A percentile compares a stretch with the other conserved stretches of the same genome.
Conservation (phyloP, 2,113 vertebrate species). For the Morone saxatilis region DNA sequence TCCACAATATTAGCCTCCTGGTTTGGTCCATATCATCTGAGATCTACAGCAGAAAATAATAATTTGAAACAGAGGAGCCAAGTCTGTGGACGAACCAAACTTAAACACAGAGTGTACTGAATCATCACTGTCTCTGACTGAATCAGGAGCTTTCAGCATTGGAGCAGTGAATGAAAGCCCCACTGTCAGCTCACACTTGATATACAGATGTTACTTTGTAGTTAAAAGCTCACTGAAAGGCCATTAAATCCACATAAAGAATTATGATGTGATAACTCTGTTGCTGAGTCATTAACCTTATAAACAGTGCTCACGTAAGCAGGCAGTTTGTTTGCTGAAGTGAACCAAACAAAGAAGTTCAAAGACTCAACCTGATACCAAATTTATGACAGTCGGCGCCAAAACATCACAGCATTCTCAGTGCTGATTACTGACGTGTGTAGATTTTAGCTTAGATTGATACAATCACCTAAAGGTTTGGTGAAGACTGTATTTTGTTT, state of each 20-base stretch:
- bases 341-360: neutral
- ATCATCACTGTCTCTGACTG: neutral
- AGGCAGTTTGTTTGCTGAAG: neutral
- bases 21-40: neutral
- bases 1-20: too few species aligned
- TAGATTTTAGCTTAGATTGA: too few species aligned
- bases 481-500: too few species aligned
- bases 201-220: neutral
- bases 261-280: neutral
- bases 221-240: neutral
- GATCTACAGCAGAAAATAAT: neutral
- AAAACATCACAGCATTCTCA: too few species aligned
- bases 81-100: neutral
- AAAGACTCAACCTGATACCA: neutral
- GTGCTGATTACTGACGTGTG: too few species aligned
- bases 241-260: neutral
- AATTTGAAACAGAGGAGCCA: neutral
- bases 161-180: neutral
- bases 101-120: neutral
- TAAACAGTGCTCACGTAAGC: neutral
- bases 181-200: neutral
- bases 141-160: neutral
- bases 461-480: too few species aligned
- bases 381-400: too few species aligned
- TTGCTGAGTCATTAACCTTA: neutral